A percentile compares a stretch with the other conserved stretches of the same genome.
Conservation (phyloP, 2,888 invertebrate genomes). For the Cancer borealis region DNA sequence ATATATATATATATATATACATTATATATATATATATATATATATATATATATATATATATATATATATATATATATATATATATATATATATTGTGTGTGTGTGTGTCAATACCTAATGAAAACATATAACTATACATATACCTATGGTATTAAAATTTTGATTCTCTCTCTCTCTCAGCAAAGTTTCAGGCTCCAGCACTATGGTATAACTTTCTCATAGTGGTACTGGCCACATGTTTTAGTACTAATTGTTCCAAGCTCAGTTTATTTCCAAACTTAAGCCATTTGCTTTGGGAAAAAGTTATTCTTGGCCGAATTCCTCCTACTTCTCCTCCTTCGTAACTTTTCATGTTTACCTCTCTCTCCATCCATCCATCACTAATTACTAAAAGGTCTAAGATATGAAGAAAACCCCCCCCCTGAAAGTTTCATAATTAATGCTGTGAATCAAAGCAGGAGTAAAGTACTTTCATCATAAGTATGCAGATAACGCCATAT, state of each 20-base stretch:
- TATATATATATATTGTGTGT: too few relatives aligned
- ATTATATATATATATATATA: too few relatives aligned
- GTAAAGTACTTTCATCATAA: background rate
- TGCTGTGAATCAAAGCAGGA: background rate
- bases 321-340: background rate
- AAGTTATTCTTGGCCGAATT: background rate
- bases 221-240: background rate
- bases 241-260: background rate
- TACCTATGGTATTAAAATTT: too few relatives aligned
- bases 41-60: too few relatives aligned
- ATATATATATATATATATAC: too few relatives aligned
- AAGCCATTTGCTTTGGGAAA: constrained; percentile 18
- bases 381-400: background rate
- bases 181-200: background rate
- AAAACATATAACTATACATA: too few relatives aligned
- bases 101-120: too few relatives aligned
- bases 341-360: background rate
- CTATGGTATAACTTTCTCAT: background rate
- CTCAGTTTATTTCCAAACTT: constrained; percentile 25
- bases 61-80: too few relatives aligned
- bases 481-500: background rate
- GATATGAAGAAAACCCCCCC: background rate
- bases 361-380: background rate
- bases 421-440: background rate
- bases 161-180: too few relatives aligned